A percentile compares a stretch with the other conserved stretches of the same genome.
Conservation (phyloP, 2,888 invertebrate genomes). For the Dorcus parallelipipedus region DNA sequence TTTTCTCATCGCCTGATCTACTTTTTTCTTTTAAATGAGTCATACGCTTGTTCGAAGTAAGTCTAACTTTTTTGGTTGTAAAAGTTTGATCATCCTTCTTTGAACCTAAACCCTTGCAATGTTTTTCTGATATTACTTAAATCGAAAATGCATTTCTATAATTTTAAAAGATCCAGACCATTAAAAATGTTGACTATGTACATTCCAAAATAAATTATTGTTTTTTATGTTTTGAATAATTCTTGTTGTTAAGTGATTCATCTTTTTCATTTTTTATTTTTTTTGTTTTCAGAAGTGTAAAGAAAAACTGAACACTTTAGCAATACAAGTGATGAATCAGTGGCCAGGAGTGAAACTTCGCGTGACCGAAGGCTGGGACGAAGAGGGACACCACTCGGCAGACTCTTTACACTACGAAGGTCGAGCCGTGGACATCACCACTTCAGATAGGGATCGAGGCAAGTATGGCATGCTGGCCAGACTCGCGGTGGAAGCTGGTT, state of each 20-base stretch:
- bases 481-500: conserved; percentile 93
- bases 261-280: not conserved
- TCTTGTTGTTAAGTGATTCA: not conserved
- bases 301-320: conserved; percentile 90
- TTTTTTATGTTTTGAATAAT: too few species aligned
- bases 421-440: conserved; percentile 92
- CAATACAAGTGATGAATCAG: conserved; percentile 96
- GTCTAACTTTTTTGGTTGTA: too few species aligned
- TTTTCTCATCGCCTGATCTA: too few species aligned
- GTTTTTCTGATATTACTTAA: too few species aligned
- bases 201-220: too few species aligned
- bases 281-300: conserved; percentile 81
- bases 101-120: too few species aligned
- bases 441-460: conserved; percentile 86
- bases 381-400: conserved; percentile 71
- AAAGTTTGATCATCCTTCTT: too few species aligned
- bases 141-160: too few species aligned
- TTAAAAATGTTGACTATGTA: too few species aligned
- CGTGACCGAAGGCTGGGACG: conserved; percentile 96
- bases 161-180: too few species aligned
- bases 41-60: too few species aligned
- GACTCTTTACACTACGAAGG: conserved; percentile 96
- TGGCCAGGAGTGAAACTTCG: conserved; percentile 94
- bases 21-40: too few species aligned
- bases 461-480: conserved; percentile 96